Evolutionary conservation across 2,113 vertebrate species (phyloP), one percentile per base, ranked within the genome.

Genomic region (Bambusicola thoracicus): DNA sequence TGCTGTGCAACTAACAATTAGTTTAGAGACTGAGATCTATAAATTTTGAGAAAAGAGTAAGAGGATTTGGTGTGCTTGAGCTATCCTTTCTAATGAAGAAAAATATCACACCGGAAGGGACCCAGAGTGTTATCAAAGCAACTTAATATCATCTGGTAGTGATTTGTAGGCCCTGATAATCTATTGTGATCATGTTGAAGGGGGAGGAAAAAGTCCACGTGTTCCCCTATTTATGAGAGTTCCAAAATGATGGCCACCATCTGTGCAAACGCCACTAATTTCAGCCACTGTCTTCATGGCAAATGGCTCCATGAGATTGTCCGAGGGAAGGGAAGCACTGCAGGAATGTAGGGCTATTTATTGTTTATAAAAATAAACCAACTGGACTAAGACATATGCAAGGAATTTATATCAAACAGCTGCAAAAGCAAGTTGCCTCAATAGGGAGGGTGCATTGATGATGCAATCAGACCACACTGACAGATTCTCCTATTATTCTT

Each of bases 281-380:
- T 84, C 78, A 87, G 96, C 96, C 96, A 97, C 97, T 40, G 97
- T 97, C 97, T 87, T 97, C 94, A 46, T 81, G 82, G 97, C 97
- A 97, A 97, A 97, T 93, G 97, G 96, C 95, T 98, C 97, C 93
- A 90, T 51, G 97, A 97, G 98, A 97, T 55, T 96, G 97, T 97
- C 97, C 86, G 6, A 97, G 97, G 67, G 38, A 97, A 96, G 97
- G 96, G 92, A 96, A 97, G 97, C 97, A 97, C 98, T 97, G 93
- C 96, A 98, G 98, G 98, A 99, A 99, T 98, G 98, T 95, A 85
- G 92, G 97, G 96, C 97, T 98, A 98, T 99, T 98, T 99, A 99
- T 99, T 99, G 98, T 99, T 99, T 99, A 98, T 99, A 98, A 99
- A 99, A 99, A 99, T 99, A 99, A 99, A 99, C 98, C 97, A 98